Evolutionary conservation across 2,113 vertebrate species (phyloP).

Genomic region (Oreocharis arfaki): DNA sequence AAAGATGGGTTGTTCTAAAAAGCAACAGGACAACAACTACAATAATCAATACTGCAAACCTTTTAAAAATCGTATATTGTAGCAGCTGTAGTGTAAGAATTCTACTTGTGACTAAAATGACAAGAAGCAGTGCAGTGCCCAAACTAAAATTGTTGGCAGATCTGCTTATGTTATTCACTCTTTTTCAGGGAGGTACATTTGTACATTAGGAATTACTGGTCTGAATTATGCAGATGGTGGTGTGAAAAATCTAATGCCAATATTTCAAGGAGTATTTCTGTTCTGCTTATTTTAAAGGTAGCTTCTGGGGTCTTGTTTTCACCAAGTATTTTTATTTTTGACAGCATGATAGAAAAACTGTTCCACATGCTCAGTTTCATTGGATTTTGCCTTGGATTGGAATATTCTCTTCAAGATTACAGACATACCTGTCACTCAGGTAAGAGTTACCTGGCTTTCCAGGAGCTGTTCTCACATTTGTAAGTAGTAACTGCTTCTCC

Average conservation of each 20-base stretch:
- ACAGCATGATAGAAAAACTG: neutral
- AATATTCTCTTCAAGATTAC: neutral
- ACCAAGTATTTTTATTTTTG: neutral
- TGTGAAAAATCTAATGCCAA: neutral
- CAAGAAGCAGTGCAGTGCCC: neutral
- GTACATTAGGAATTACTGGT: neutral
- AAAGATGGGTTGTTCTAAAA: neutral
- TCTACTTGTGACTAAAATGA: neutral
- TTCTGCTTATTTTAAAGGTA: neutral
- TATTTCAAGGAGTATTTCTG: neutral
- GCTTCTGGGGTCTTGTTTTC: neutral
- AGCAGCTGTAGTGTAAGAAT: neutral
- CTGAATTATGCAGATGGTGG: neutral
- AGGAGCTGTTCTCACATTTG: fast-evolving
- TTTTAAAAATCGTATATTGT: neutral
- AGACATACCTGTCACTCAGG: neutral
- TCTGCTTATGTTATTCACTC: neutral
- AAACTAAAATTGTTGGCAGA: neutral
- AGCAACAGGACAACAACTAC: neutral
- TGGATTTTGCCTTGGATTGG: neutral
- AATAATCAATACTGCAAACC: neutral
- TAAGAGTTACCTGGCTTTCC: slow-evolving; percentile 15
- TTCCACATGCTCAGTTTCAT: neutral
- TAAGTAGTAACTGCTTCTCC: fast-evolving
- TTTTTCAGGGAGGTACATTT: neutral